These are phyloP conservation scores for Oreochromis spilurus DNA, from an alignment of 2,113 vertebrate genomes.

Conservation along the genomic window DNA sequence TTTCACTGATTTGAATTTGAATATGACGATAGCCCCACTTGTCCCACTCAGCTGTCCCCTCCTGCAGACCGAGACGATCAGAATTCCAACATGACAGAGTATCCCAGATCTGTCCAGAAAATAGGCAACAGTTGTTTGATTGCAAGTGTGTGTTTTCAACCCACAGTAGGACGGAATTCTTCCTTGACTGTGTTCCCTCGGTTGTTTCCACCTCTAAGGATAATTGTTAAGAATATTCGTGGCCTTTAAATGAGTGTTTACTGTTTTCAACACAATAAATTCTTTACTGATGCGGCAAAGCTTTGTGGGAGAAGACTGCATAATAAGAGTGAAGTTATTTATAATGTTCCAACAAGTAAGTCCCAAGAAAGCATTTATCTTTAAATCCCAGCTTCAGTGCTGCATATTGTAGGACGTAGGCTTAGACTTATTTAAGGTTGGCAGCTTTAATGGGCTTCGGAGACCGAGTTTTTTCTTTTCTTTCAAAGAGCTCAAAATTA, in stretches of 20 bases:
- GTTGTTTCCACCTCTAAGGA: neutral
- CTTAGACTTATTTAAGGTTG: neutral
- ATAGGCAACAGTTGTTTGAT: neutral
- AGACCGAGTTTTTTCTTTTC: conserved; percentile 6
- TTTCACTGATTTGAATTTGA: neutral
- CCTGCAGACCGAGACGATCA: neutral
- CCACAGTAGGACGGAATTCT: neutral
- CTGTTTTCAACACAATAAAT: neutral
- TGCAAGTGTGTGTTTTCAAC: neutral
- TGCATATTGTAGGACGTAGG: neutral
- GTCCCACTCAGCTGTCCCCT: conserved; percentile 30
- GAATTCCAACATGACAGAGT: neutral
- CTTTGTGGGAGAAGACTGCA: neutral
- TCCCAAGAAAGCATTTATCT: neutral
- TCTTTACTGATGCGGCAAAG: neutral
- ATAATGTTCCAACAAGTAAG: neutral
- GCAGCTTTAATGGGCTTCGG: neutral
- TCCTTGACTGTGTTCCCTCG: neutral
- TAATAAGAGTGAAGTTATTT: neutral
- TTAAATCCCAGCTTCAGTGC: neutral
- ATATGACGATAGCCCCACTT: conserved; percentile 13
- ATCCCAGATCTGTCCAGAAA: neutral
- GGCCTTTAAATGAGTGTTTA: neutral
- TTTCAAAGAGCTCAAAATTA: conserved; percentile 52
- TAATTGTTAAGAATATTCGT: neutral